Conservation (phyloP, 2,888 invertebrate species). For the Poecilus cupreus region DNA sequence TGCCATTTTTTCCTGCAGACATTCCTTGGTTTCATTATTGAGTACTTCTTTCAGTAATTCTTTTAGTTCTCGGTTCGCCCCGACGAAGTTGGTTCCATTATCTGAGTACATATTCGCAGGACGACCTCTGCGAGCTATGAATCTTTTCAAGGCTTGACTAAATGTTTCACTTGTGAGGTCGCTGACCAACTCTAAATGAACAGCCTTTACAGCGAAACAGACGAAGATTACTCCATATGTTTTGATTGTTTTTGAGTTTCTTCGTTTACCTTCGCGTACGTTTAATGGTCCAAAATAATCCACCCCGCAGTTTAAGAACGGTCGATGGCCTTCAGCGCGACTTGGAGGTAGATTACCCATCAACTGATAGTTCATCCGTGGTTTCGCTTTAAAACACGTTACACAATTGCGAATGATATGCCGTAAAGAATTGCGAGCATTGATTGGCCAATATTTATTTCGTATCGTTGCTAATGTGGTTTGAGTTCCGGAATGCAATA, state of each 20-base stretch:
- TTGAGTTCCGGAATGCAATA: too few species aligned
- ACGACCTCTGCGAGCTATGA: slow-evolving; percentile 52
- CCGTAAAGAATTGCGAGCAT: neutral
- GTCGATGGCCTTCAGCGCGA: neutral
- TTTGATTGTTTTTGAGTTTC: slow-evolving; percentile 49
- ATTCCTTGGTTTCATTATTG: too few species aligned
- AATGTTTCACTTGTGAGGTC: slow-evolving; percentile 1
- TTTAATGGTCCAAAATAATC: neutral
- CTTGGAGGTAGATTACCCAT: too few species aligned
- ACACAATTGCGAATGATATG: too few species aligned
- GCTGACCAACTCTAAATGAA: neutral
- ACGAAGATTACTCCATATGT: slow-evolving; percentile 5
- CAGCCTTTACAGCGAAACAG: slow-evolving; percentile 23
- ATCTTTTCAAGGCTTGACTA: slow-evolving; percentile 52
- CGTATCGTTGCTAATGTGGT: too few species aligned
- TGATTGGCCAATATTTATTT: neutral
- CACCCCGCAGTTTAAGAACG: neutral
- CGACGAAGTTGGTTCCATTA: slow-evolving; percentile 60
- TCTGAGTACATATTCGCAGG: slow-evolving; percentile 49
- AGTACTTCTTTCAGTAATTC: too few species aligned
- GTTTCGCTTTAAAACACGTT: too few species aligned
- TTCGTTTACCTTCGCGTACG: neutral
- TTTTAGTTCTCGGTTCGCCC: slow-evolving; percentile 58
- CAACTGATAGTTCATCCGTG: too few species aligned
- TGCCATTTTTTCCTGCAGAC: too few species aligned